Percentiles rank a stretch among this genome's conserved stretches.
Evolutionary conservation across 1,140 invertebrate genomes (phyloP).

Genomic region (Goniozus legneri): DNA sequence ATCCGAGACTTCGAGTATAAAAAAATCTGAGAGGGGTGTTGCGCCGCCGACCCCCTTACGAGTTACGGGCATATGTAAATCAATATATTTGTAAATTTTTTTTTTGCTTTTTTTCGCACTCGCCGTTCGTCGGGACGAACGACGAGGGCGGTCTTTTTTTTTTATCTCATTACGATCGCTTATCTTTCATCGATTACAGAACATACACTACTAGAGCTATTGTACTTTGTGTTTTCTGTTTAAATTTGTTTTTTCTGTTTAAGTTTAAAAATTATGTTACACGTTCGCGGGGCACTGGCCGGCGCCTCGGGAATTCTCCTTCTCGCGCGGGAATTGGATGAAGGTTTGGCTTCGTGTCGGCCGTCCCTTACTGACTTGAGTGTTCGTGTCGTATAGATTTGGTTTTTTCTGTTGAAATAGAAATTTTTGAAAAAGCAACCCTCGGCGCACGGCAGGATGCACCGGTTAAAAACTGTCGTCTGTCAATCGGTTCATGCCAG

Average conservation of each 20-base stretch:
- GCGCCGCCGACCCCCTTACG: conserved; percentile 48
- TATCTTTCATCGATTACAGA: conserved; percentile 53
- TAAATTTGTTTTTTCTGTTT: conserved; percentile 32
- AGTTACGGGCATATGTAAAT: conserved; percentile 58
- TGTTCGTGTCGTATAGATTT: background rate
- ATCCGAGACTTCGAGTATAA: no score
- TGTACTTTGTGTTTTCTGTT: conserved; percentile 44
- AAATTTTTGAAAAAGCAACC: conserved; percentile 33
- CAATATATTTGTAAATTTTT: conserved; percentile 58
- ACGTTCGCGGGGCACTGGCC: conserved; percentile 42
- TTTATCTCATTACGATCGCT: conserved; percentile 37
- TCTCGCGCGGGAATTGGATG: conserved; percentile 17
- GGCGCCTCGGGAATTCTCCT: conserved; percentile 33
- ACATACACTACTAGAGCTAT: conserved; percentile 56
- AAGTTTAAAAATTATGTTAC: conserved; percentile 46
- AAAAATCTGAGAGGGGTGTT: no score
- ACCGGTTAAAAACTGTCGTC: conserved; percentile 41
- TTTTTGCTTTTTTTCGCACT: conserved; percentile 37
- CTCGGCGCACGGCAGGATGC: conserved; percentile 42
- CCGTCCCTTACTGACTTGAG: conserved; percentile 10
- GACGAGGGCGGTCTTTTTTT: conserved; percentile 33
- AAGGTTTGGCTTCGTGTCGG: background rate
- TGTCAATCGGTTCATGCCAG: conserved; percentile 44
- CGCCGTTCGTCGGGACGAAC: background rate
- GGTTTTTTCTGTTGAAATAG: conserved; percentile 6